Evolutionary conservation across 2,113 vertebrate species (phyloP).

Genomic region (Piaya cayana): DNA sequence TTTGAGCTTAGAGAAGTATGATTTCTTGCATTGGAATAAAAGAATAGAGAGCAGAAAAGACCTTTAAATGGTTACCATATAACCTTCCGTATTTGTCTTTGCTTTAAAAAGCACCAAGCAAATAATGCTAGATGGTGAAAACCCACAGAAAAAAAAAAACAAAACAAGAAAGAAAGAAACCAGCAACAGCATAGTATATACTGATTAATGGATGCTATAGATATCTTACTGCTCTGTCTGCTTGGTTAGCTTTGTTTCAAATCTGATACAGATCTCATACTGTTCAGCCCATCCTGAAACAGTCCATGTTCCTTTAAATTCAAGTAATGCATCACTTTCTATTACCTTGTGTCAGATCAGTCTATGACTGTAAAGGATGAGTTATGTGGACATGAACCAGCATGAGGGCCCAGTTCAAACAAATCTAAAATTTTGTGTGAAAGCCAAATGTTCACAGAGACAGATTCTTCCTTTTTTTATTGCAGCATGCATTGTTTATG

Average conservation of each 20-base stretch:
- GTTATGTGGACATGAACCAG: constrained; percentile 76
- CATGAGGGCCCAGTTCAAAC: constrained; percentile 56
- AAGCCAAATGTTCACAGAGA: constrained; percentile 51
- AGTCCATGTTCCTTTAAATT: constrained; percentile 81
- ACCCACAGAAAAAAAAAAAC: background rate
- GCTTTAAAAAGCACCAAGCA: constrained; percentile 55
- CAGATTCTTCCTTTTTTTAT: background rate
- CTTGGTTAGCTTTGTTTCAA: constrained; percentile 83
- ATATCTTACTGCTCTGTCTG: constrained; percentile 77
- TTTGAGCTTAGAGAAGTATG: background rate
- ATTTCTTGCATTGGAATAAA: constrained; percentile 23
- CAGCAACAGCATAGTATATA: constrained; percentile 21
- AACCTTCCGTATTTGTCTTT: constrained; percentile 44
- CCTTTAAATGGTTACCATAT: background rate
- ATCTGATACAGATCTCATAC: constrained; percentile 80
- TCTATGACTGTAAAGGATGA: constrained; percentile 77
- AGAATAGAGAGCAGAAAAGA: background rate
- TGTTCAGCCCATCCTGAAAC: constrained; percentile 75
- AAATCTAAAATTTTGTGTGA: constrained; percentile 56
- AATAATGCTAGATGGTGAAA: constrained; percentile 23
- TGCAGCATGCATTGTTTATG: background rate
- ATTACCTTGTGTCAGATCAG: constrained; percentile 77
- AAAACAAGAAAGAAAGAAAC: background rate
- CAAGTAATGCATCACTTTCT: constrained; percentile 82
- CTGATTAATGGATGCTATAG: constrained; percentile 80